Evolutionary conservation across 2,113 vertebrate species (phyloP).

Genomic region (Spea bombifrons): DNA sequence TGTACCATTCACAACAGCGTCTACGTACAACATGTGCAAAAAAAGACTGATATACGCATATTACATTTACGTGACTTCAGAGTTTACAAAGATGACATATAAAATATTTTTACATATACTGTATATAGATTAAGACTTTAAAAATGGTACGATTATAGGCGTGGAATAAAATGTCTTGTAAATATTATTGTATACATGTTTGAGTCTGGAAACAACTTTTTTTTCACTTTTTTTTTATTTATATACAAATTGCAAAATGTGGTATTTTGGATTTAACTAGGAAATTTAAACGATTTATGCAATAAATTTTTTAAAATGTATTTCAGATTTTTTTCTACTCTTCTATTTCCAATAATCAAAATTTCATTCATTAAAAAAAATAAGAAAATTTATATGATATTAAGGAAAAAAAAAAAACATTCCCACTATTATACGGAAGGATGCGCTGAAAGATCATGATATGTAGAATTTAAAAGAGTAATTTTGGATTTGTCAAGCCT

Average conservation of each 20-base stretch:
- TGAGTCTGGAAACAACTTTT: conserved; percentile 70
- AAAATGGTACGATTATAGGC: not conserved
- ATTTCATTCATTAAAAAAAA: too few relatives aligned
- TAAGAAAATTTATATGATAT: too few relatives aligned
- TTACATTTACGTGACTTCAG: not conserved
- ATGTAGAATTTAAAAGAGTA: too few relatives aligned
- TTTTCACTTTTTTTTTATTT: conserved; percentile 67
- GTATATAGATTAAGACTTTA: too few relatives aligned
- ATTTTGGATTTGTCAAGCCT: too few relatives aligned
- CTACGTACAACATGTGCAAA: not conserved
- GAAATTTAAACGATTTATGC: not conserved
- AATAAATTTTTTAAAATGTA: conserved; percentile 21
- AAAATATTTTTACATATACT: not conserved
- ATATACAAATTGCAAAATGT: conserved; percentile 55
- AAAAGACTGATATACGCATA: not conserved
- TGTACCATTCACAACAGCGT: not conserved
- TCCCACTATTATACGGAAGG: too few relatives aligned
- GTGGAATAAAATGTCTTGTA: not conserved
- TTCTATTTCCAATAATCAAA: too few relatives aligned
- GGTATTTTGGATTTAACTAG: not conserved
- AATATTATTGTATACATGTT: conserved; percentile 58
- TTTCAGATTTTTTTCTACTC: too few relatives aligned
- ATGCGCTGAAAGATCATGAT: too few relatives aligned
- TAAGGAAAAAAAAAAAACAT: too few relatives aligned
- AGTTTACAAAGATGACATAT: not conserved